Percentiles rank a stretch among this genome's conserved stretches.
Evolutionary conservation across 2,113 vertebrate species (phyloP).

Genomic region (Nothobranchius furzeri): DNA sequence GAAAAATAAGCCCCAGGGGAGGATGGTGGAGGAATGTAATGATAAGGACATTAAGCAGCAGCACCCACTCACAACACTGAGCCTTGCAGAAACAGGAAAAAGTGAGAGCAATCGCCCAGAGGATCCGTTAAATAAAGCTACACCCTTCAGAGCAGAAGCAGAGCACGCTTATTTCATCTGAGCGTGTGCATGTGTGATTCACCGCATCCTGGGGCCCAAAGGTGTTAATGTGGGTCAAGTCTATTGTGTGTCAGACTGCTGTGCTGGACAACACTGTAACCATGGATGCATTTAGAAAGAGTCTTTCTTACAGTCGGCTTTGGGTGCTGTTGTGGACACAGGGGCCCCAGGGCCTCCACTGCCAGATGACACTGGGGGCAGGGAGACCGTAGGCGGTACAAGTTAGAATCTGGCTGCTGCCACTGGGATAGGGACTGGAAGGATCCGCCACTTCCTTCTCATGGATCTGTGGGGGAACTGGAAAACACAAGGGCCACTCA

Average conservation of each 20-base stretch:
- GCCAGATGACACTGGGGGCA: conserved; percentile 86
- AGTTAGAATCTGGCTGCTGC: conserved; percentile 90
- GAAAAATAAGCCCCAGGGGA: conserved; percentile 42
- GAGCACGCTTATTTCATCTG: conserved; percentile 6
- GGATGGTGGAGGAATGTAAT: conserved; percentile 19
- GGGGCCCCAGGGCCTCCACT: conserved; percentile 94
- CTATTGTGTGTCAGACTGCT: too few relatives aligned
- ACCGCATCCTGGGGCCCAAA: not conserved
- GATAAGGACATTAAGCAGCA: conserved; percentile 23
- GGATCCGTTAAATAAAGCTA: conserved; percentile 25
- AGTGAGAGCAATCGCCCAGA: conserved; percentile 1
- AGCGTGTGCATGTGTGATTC: conserved; percentile 4
- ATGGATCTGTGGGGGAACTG: conserved; percentile 92
- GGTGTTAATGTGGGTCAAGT: too few relatives aligned
- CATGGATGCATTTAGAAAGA: not conserved
- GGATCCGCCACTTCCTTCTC: conserved; percentile 93
- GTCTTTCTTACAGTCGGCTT: conserved; percentile 82
- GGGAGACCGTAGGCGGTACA: conserved; percentile 91
- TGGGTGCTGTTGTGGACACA: conserved; percentile 83
- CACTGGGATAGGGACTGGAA: conserved; percentile 86
- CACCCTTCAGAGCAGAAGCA: conserved; percentile 1
- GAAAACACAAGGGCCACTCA: conserved; percentile 8
- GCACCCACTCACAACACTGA: not conserved
- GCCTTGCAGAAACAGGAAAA: conserved; percentile 19
- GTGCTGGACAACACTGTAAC: too few relatives aligned